Evolutionary conservation across 2,888 invertebrate genomes (phyloP).

Genomic region (Eucriotettix oculatus): DNA sequence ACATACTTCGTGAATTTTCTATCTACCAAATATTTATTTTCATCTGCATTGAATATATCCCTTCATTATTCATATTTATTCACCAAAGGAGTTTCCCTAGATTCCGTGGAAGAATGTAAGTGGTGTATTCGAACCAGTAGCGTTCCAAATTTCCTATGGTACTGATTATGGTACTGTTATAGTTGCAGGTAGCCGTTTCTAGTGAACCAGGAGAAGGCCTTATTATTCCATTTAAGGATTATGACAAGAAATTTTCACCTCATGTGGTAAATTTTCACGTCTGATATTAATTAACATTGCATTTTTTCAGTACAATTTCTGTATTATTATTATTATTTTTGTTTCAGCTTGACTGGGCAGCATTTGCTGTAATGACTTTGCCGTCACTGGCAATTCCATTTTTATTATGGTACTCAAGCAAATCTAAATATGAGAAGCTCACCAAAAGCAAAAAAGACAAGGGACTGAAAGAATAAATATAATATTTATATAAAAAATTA

Average conservation of each 20-base stretch:
- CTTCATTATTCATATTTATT: no score
- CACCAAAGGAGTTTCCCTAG: no score
- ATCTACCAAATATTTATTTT: no score
- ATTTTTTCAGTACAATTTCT: not conserved
- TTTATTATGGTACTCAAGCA: slow-evolving; percentile 85
- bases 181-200: slow-evolving; percentile 52
- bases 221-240: slow-evolving; percentile 82
- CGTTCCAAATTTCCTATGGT: no score
- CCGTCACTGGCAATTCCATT: slow-evolving; percentile 90
- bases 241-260: slow-evolving; percentile 90
- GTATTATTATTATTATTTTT: slow-evolving; percentile 6
- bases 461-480: slow-evolving; percentile 6
- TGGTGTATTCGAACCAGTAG: no score
- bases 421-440: slow-evolving; percentile 80
- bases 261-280: slow-evolving; percentile 49
- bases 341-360: slow-evolving; percentile 73
- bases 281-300: not conserved
- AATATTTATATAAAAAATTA: not conserved
- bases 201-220: slow-evolving; percentile 94
- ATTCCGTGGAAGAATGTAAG: no score
- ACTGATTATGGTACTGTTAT: slow-evolving; percentile 20
- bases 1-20: no score
- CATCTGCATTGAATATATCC: no score
- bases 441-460: slow-evolving; percentile 42
- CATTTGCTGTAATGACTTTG: slow-evolving; percentile 91